phyloP scores from a whole-genome alignment of 1,140 invertebrate species.

The Manduca sexta region DNA sequence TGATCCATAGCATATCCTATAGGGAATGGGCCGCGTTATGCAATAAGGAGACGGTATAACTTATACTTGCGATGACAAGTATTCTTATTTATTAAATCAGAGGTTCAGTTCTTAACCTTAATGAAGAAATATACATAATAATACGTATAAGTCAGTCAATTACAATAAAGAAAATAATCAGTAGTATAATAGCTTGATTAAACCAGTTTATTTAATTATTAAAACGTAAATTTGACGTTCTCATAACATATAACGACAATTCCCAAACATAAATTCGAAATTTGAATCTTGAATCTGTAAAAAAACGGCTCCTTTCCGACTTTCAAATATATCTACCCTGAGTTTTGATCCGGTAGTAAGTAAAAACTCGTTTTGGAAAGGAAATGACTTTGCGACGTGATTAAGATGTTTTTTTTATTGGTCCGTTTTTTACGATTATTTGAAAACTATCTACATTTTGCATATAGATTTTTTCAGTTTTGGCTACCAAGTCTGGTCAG shows the following conservation, averaged over 20 bases:
- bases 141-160: too few relatives aligned
- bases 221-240: neutral
- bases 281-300: neutral
- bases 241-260: neutral
- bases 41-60: neutral
- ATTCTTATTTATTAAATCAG: neutral
- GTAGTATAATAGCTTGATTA: too few relatives aligned
- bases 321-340: neutral
- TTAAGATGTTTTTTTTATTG: too few relatives aligned
- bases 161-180: too few relatives aligned
- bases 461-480: neutral
- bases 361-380: too few relatives aligned
- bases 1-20: constrained; percentile 15
- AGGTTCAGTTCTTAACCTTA: too few relatives aligned
- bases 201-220: neutral
- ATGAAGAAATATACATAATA: too few relatives aligned
- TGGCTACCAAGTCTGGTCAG: neutral
- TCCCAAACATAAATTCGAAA: constrained; percentile 1
- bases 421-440: too few relatives aligned
- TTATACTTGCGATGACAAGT: neutral
- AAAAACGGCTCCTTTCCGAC: neutral
- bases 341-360: too few relatives aligned
- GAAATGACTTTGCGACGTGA: too few relatives aligned
- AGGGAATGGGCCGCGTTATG: constrained; percentile 5
- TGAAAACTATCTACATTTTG: too few relatives aligned